Conservation (phyloP, 2,797 vertebrate species). For the Darevskia mixta region DNA sequence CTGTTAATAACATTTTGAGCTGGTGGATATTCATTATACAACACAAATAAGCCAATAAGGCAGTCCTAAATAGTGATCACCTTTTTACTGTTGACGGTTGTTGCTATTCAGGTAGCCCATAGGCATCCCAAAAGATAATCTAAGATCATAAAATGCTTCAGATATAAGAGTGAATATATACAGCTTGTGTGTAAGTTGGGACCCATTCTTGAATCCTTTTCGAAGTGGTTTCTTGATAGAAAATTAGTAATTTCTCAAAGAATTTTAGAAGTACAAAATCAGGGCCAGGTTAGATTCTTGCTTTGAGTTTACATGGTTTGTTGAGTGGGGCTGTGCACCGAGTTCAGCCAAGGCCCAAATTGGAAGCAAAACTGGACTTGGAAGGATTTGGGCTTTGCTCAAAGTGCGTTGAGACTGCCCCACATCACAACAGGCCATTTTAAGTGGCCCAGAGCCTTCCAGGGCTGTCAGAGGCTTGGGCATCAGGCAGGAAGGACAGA, state of each 20-base stretch:
- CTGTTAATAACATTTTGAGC: conserved; percentile 66
- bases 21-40: conserved; percentile 56
- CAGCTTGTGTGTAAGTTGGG: background rate
- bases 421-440: too few species aligned
- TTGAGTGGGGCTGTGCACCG: too few species aligned
- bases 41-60: conserved; percentile 46
- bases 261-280: background rate
- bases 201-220: background rate
- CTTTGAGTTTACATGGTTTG: background rate
- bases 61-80: background rate
- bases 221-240: background rate
- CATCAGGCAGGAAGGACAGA: too few species aligned
- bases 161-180: background rate
- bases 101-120: background rate
- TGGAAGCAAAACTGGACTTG: too few species aligned
- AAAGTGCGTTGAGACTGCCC: too few species aligned
- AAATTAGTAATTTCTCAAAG: background rate
- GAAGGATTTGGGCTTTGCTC: too few species aligned
- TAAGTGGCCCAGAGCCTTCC: too few species aligned
- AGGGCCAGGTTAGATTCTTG: background rate
- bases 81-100: background rate
- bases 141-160: background rate
- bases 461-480: too few species aligned
- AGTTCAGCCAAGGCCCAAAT: too few species aligned
- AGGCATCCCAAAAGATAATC: background rate